Base-by-base conservation (phyloP, 2,888 invertebrate genomes). In the Tipula lateralis region DNA sequence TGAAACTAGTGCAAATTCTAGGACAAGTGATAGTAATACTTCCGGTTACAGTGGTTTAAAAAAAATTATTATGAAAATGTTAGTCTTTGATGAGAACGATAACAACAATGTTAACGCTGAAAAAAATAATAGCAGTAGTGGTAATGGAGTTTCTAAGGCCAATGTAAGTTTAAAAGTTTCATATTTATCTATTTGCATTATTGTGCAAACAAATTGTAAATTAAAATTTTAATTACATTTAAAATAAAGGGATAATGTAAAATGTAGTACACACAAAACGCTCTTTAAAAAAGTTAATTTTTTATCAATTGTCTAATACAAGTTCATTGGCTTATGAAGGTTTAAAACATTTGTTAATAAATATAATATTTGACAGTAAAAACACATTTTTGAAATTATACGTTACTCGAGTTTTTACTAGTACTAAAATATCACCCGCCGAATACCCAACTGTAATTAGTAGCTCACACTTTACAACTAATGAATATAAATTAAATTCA, bases 41-140 rank as follows among this genome's bases (percentile, higher is more conserved):
- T 85, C 89, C 86, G 90, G 90, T 86, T 89, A 89, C 87, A 89
- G 89, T 86, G 89, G 90, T 85, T 87, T 90, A 84, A 88, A 89
- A 87, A 89, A 90, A 87, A 30, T 19, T 9, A 87, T 90, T 84
- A 90, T 90, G 90, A 90, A 89, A 87, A 86, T 90, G 85, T 89
- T 90, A 87, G 89, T 89, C 86, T 87, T 90, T 88, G 89, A 90
- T 87, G 88, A 87, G 85, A 87, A 85, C 85, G 85, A 84, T 84
- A 85, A 85, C 32, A 85, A 84, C 19, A 85, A 84, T 80, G 85
- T 81, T 84, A 85, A 84, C 32, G 85, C 29, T 30, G 16, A 13
- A 12, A 80, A 29, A 29, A 29, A 24, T 80, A 80, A 12, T n/a
- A 12, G 16, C 30, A 32, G 32, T 82, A 30, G 9, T 30, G n/a